phyloP scores from a whole-genome alignment of 2,888 invertebrate species.

The Lampropteryx suffumata region DNA sequence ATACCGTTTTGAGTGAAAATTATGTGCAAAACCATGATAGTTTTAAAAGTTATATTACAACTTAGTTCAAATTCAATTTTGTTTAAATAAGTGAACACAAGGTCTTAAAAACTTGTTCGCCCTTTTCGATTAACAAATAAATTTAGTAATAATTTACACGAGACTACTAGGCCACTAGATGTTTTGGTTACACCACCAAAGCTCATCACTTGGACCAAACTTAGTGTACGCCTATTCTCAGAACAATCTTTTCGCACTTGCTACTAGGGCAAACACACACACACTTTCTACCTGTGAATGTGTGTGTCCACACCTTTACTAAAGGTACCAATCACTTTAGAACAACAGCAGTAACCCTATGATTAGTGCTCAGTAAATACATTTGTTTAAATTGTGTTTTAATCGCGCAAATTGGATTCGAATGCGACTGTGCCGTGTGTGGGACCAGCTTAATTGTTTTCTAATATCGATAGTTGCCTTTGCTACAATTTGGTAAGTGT shows the following conservation, averaged over 20 bases:
- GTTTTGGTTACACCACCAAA: no score
- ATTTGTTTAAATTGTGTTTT: slow-evolving; percentile 22
- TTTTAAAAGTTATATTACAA: no score
- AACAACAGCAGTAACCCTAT: not conserved
- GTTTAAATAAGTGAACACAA: no score
- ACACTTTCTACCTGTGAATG: not conserved
- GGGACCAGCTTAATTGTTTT: slow-evolving; percentile 6
- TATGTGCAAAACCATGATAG: no score
- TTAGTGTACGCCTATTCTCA: slow-evolving; percentile 23
- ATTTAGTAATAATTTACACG: no score
- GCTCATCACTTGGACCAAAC: not conserved
- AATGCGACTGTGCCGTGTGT: slow-evolving; percentile 16
- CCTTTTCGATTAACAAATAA: no score
- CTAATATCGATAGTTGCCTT: not conserved
- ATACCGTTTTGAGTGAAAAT: no score
- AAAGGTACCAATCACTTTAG: not conserved
- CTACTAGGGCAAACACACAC: not conserved
- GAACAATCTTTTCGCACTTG: slow-evolving; percentile 33
- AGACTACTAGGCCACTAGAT: no score
- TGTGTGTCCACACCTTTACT: not conserved
- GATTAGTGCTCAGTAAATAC: slow-evolving; percentile 4
- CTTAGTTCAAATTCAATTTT: no score
- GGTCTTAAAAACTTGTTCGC: no score
- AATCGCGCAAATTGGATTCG: slow-evolving; percentile 19
- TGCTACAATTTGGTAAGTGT: no score